These are phyloP conservation scores for Oscheius onirici DNA, from an alignment of 2,888 invertebrate genomes.

Conservation along the genomic window DNA sequence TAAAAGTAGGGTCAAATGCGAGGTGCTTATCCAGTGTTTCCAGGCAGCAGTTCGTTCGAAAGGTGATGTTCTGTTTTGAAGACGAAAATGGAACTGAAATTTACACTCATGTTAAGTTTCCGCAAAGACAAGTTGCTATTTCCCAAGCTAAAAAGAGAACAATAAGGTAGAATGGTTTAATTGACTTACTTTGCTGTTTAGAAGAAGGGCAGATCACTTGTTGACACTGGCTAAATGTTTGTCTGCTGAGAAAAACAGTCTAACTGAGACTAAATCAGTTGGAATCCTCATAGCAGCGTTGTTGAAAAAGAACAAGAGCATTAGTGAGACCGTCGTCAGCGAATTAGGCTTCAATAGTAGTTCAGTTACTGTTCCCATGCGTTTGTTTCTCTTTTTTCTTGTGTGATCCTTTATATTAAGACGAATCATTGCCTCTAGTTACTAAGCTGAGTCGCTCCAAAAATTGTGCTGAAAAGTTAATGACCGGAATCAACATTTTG, in stretches of 20 bases:
- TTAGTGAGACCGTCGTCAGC: neutral
- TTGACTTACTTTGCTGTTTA: neutral
- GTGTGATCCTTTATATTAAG: neutral
- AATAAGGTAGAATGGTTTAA: too few species aligned
- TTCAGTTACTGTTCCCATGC: neutral
- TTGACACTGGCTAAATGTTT: neutral
- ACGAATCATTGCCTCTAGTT: neutral
- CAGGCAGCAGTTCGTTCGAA: neutral
- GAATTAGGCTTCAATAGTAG: neutral
- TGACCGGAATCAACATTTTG: neutral
- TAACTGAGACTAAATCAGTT: neutral
- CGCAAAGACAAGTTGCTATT: too few species aligned
- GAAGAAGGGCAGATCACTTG: neutral
- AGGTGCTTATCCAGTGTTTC: too few species aligned
- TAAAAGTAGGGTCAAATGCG: too few species aligned
- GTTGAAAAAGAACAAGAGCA: neutral
- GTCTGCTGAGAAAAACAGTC: neutral
- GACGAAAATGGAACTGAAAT: neutral
- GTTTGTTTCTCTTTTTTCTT: neutral
- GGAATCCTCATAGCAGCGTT: neutral
- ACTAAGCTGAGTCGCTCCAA: neutral
- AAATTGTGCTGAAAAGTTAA: slow-evolving; percentile 7
- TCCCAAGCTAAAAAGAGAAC: too few species aligned
- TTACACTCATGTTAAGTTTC: neutral
- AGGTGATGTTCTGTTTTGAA: neutral